Evolutionary conservation across 2,113 vertebrate species (phyloP).

Genomic region (Saimiri boliviensis): DNA sequence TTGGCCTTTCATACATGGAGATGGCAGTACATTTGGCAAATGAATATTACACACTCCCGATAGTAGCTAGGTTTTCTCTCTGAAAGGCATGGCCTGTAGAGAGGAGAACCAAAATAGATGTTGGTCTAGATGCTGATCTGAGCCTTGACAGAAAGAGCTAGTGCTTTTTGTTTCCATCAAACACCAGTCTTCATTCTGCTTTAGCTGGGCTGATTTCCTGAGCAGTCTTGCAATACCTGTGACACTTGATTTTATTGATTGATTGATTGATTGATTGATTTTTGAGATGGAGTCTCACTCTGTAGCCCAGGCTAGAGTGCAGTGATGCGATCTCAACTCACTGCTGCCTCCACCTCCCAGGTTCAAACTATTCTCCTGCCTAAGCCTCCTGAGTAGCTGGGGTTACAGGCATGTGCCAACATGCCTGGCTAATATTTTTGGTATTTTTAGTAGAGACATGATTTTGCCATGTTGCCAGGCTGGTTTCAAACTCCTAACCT

Average conservation of each 20-base stretch:
- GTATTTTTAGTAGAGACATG: too few relatives aligned
- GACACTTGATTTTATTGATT: not conserved
- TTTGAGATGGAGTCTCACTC: too few relatives aligned
- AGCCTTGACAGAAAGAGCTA: constrained; percentile 68
- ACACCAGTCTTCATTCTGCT: not conserved
- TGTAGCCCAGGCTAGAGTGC: too few relatives aligned
- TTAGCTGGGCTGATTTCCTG: constrained; percentile 43
- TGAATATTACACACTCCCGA: not conserved
- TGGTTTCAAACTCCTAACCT: too few relatives aligned
- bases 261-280: too few relatives aligned
- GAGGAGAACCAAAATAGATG: constrained; percentile 28
- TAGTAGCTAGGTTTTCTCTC: constrained; percentile 57
- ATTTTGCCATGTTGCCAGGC: too few relatives aligned
- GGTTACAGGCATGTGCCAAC: too few relatives aligned
- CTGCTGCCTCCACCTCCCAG: too few relatives aligned
- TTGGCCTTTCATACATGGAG: constrained; percentile 8
- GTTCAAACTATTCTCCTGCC: too few relatives aligned
- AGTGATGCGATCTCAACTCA: too few relatives aligned
- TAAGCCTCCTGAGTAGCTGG: too few relatives aligned
- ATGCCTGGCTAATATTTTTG: too few relatives aligned
- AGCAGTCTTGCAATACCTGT: not conserved
- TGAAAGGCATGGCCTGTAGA: constrained; percentile 52
- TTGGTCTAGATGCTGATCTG: constrained; percentile 49
- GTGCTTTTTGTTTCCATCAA: constrained; percentile 51
- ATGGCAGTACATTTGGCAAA: not conserved